Base-by-base conservation (phyloP, 2,113 vertebrate genomes). In the Apteryx owenii region DNA sequence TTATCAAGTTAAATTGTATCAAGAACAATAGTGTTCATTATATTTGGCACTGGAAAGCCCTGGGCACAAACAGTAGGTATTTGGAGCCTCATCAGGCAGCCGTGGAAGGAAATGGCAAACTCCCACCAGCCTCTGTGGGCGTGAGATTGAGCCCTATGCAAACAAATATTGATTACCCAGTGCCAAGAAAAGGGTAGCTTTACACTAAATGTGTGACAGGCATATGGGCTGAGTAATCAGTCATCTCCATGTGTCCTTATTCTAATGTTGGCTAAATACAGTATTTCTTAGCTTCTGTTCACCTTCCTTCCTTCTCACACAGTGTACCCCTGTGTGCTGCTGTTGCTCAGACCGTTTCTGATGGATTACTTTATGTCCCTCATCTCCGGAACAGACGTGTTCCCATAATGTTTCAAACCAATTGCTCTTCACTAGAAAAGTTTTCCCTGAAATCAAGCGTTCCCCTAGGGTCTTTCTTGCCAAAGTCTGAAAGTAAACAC, bases 1-100 rank as follows among this genome's bases (percentile, higher is more conserved):
- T 96, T 96, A 95, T 95, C 94, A 91, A 91, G 93, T 81, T 54
- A 84, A 93, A 96, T 96, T 97, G 96, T 96, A 73, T 96, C 78
- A 81, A 86, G 94, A 95, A 96, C 89, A 95, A 95, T 97, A 81
- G 60, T 7, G 28, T 94, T 93, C 89, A 82, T 96, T 93, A 78
- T 94, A 85, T 77, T 97, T 97, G 95, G 95, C 89, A 89, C 68
- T 62, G 65, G 73, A 94, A 92, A 87, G 29, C 70, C 48, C 70
- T 89, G 91, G 84, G 86, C 92, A 91, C 40, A 85, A 97, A 83
- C 40, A 26, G 22, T 68, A 10, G 17, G 78, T 88, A 69, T 81
- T 91, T 78, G 71, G 79, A 75, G 7, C 85, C 54, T 90, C 48
- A 8, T 81, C 2, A 8, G 76, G 61, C 72, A 53, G 68, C 82